Evolutionary conservation across 1,140 invertebrate genomes (phyloP), one percentile per base, ranked within the genome.

Genomic region (Triops cancriformis): DNA sequence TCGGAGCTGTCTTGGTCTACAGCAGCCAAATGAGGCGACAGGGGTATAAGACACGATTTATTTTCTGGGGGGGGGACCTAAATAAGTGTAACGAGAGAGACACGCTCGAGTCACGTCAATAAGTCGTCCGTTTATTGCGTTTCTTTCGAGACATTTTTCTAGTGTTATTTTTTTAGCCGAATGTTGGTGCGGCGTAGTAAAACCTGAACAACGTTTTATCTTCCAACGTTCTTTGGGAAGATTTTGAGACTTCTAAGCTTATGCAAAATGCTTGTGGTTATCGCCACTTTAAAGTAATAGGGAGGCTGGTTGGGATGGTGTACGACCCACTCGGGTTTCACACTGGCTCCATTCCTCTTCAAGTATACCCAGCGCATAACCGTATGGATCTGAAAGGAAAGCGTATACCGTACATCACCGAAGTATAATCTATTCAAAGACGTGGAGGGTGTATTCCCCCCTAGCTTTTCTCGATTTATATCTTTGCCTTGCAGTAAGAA

Each of bases 81-180:
- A 64, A 64, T 64, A 64, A 64, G 51, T 64, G 14, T 64, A 64
- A 64, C 51, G 51, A 64, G 51, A n/a, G 18, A 23, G 51, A 64
- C 23, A 64, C 51, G 51, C 51, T 3, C 10, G 51, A 64, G 51
- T 64, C 51, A 64, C 51, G 51, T 64, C 51, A 64, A 64, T 64
- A 64, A 64, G 51, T 64, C 51, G 51, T 64, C 51, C 51, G 51
- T 64, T 64, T 64, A 64, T 64, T 64, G 18, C 51, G 18, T 64
- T 37, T 37, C 7, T 37, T 37, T 7, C 31, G 31, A 37, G 31
- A 2, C 31, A 37, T 37, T 37, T 37, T 37, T 7, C 31, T 37
- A 7, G 31, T 37, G 31, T 37, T 37, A 9, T 23, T n/a, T 64
- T 64, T 64, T 64, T 37, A 37, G 7, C 31, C 2, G 7, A 37